Evolutionary conservation across 2,797 vertebrate genomes (phyloP).

Genomic region (Macropus fuliginosus): DNA sequence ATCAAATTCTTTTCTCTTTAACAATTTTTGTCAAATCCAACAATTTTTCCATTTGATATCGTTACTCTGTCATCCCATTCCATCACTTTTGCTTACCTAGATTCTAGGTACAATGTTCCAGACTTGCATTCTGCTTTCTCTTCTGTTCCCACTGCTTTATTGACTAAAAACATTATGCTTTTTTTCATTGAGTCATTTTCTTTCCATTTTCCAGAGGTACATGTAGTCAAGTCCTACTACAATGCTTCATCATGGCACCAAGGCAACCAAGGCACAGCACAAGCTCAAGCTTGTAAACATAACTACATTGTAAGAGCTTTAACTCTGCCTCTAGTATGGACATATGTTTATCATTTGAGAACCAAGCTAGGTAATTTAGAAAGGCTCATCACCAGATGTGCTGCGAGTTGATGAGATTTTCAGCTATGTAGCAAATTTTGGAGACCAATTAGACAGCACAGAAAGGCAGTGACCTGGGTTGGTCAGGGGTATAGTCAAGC

Average conservation of each 20-base stretch:
- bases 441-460: not conserved
- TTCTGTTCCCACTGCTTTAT: not conserved
- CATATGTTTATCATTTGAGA: not conserved
- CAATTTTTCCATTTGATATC: not conserved
- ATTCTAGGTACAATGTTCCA: not conserved
- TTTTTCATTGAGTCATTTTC: not conserved
- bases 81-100: not conserved
- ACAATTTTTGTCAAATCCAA: not conserved
- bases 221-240: not conserved
- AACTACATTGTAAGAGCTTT: not conserved
- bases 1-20: not conserved
- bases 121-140: not conserved
- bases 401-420: not conserved
- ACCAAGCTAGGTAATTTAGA: not conserved
- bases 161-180: not conserved
- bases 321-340: not conserved
- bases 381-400: not conserved
- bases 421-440: not conserved
- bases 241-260: not conserved
- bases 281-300: not conserved
- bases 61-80: not conserved
- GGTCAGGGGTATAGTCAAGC: not conserved
- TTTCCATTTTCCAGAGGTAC: no score
- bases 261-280: not conserved
- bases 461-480: not conserved